A percentile compares a stretch with the other conserved stretches of the same genome.
Conservation (phyloP, 1,140 invertebrate genomes). For the Dryas iulia region DNA sequence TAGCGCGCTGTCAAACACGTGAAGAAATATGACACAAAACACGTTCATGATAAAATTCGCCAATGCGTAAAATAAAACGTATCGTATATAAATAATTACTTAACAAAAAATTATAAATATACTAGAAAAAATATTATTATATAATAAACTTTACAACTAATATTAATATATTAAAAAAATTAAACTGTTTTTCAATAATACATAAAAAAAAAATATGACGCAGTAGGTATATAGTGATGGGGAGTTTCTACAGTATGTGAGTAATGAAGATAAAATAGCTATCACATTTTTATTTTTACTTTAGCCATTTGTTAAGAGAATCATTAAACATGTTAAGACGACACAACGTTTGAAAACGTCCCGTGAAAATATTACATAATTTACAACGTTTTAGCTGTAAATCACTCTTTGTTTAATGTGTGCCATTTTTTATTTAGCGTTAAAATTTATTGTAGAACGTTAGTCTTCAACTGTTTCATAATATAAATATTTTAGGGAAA, state of each 20-base stretch:
- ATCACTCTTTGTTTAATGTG: slow-evolving; percentile 12
- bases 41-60: neutral
- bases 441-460: slow-evolving; percentile 2
- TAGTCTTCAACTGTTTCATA: neutral
- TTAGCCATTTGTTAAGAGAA: neutral
- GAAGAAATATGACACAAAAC: slow-evolving; percentile 8
- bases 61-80: neutral
- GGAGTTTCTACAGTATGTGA: neutral
- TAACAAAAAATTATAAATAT: too few relatives aligned
- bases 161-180: too few relatives aligned
- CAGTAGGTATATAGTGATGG: neutral
- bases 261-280: neutral
- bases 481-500: neutral
- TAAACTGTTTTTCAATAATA: too few relatives aligned
- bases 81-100: too few relatives aligned
- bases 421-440: slow-evolving; percentile 6
- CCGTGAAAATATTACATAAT: slow-evolving; percentile 4
- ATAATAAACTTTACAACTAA: too few relatives aligned
- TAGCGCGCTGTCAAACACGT: slow-evolving; percentile 34
- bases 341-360: slow-evolving; percentile 10
- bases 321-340: neutral
- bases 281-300: neutral
- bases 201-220: too few relatives aligned
- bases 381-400: slow-evolving; percentile 11
- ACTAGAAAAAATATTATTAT: too few relatives aligned